phyloP scores from a whole-genome alignment of 2,113 vertebrate genomes.

The Bungarus multicinctus region DNA sequence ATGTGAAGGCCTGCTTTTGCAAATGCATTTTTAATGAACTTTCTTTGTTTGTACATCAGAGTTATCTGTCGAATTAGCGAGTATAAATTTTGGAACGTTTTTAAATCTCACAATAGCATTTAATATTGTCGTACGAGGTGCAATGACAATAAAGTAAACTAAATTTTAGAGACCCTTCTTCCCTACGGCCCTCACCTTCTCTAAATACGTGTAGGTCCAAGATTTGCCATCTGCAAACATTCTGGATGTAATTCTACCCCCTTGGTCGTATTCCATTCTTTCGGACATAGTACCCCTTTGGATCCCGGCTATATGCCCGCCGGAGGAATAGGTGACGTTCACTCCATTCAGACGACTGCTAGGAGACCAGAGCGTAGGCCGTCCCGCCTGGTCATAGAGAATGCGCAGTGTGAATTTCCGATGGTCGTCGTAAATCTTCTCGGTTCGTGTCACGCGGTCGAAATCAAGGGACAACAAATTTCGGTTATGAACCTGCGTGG shows the following conservation, averaged over 20 bases:
- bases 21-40: too few species aligned
- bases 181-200: slow-evolving; percentile 72
- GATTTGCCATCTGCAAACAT: slow-evolving; percentile 97
- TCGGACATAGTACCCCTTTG: slow-evolving; percentile 98
- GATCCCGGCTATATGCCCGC: slow-evolving; percentile 91
- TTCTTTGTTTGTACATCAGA: too few species aligned
- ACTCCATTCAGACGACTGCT: slow-evolving; percentile 94
- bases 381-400: slow-evolving; percentile 89
- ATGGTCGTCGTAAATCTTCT: slow-evolving; percentile 98
- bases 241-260: slow-evolving; percentile 88
- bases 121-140: too few species aligned
- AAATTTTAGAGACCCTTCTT: not conserved
- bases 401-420: slow-evolving; percentile 96
- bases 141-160: too few species aligned
- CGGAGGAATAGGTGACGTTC: slow-evolving; percentile 91
- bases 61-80: too few species aligned
- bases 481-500: slow-evolving; percentile 89
- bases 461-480: slow-evolving; percentile 95
- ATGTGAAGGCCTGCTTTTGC: too few species aligned
- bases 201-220: slow-evolving; percentile 96
- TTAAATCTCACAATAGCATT: too few species aligned
- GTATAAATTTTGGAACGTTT: too few species aligned
- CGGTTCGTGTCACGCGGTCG: slow-evolving; percentile 95
- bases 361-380: slow-evolving; percentile 95
- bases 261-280: slow-evolving; percentile 94